These are phyloP conservation scores for Hypocryptadius cinnamomeus DNA, from an alignment of 2,113 vertebrate genomes.

Conservation along the genomic window DNA sequence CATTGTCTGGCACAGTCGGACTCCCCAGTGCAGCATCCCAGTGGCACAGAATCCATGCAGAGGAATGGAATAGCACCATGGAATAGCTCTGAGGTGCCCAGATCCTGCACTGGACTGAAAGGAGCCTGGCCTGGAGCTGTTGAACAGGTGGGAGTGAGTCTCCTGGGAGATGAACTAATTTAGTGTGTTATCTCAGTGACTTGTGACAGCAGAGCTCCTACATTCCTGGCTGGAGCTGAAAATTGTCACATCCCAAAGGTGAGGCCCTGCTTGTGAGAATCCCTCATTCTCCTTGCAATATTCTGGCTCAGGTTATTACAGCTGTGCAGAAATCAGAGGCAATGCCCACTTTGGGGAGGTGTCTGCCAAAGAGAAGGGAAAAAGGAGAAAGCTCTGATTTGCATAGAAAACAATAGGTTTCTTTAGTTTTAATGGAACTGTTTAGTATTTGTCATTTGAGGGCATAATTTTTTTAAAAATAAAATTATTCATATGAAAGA, in stretches of 20 bases:
- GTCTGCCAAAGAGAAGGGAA: not conserved
- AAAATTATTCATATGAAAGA: not conserved
- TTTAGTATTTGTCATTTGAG: not conserved
- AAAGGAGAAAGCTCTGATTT: not conserved
- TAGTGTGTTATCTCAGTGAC: not conserved
- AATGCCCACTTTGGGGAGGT: not conserved
- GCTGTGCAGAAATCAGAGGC: not conserved
- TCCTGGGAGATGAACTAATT: constrained; percentile 30
- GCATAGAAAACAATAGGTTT: not conserved
- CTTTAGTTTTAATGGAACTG: not conserved
- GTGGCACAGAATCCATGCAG: not conserved
- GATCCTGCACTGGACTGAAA: not conserved
- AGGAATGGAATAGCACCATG: not conserved
- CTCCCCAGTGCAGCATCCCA: not conserved
- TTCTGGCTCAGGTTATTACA: not conserved
- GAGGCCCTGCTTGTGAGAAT: not conserved
- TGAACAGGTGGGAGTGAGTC: constrained; percentile 7
- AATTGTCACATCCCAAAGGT: constrained; percentile 5
- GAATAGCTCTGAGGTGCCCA: not conserved
- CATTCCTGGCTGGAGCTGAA: not conserved
- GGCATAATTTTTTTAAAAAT: not conserved
- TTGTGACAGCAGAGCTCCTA: not conserved
- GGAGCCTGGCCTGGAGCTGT: not conserved
- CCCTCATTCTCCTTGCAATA: not conserved
- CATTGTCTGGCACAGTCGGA: not conserved